Conservation (phyloP, 1,140 invertebrate species). For the Zaprionus gabonicus region DNA sequence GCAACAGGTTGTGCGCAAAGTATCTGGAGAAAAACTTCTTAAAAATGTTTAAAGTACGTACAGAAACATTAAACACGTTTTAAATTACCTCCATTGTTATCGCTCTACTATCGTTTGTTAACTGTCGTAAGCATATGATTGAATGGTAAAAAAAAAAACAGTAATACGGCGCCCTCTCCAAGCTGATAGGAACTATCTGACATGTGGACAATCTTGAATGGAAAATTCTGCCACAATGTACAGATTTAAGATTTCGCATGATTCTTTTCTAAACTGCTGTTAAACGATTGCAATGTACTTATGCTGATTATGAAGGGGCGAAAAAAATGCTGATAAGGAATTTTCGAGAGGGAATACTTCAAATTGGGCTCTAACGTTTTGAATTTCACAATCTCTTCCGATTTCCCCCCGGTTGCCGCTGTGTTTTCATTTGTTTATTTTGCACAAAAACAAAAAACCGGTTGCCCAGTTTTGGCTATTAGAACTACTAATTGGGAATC, state of each 20-base stretch:
- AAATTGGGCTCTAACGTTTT: slow-evolving; percentile 5
- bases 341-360: not conserved
- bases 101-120: slow-evolving; percentile 9
- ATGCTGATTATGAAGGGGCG: not conserved
- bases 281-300: slow-evolving; percentile 1
- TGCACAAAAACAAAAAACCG: slow-evolving; percentile 37
- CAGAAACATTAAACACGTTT: slow-evolving; percentile 16
- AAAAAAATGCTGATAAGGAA: slow-evolving; percentile 8
- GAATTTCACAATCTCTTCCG: slow-evolving; percentile 14
- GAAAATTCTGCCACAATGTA: slow-evolving; percentile 22
- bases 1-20: slow-evolving; percentile 2
- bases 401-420: not conserved
- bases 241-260: slow-evolving; percentile 11
- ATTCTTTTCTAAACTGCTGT: not conserved
- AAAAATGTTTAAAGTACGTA: slow-evolving; percentile 28
- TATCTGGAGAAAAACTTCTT: not conserved
- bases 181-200: slow-evolving; percentile 23
- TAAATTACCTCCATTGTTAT: slow-evolving; percentile 13
- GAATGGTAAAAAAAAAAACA: slow-evolving; percentile 5
- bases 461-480: slow-evolving; percentile 44
- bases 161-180: not conserved
- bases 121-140: slow-evolving; percentile 18
- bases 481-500: slow-evolving; percentile 56
- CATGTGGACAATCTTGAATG: slow-evolving; percentile 18
- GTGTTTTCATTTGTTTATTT: slow-evolving; percentile 28